Evolutionary conservation across 2,113 vertebrate genomes (phyloP).

Genomic region (Rhodinocichla rosea): DNA sequence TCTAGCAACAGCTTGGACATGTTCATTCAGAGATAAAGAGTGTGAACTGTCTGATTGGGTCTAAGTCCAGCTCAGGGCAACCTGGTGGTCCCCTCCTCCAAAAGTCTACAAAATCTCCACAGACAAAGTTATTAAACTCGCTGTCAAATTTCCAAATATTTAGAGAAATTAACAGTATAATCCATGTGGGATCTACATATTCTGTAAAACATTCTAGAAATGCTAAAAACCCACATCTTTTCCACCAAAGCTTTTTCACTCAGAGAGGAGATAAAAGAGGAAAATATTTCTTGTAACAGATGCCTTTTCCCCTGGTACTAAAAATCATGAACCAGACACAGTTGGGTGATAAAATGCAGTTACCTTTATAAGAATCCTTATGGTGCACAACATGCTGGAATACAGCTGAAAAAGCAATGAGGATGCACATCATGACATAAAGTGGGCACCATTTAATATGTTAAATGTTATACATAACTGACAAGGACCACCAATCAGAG

Average conservation of each 20-base stretch:
- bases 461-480: no score
- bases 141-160: neutral
- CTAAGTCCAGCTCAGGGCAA: neutral
- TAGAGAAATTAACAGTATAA: neutral
- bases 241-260: neutral
- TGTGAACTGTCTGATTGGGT: neutral
- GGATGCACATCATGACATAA: neutral
- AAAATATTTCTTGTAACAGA: neutral
- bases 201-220: neutral
- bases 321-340: neutral
- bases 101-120: neutral
- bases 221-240: neutral
- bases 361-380: neutral
- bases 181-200: no score
- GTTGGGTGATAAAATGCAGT: neutral
- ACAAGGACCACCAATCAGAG: neutral
- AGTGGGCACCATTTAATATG: neutral
- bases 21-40: neutral
- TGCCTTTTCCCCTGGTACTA: neutral
- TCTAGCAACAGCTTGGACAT: neutral
- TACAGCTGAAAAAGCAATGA: neutral
- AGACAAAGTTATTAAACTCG: neutral
- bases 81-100: neutral
- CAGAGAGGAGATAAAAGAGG: neutral
- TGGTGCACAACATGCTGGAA: neutral